phyloP scores from a whole-genome alignment of 2,113 vertebrate species.

The Orientallactaga bullata region DNA sequence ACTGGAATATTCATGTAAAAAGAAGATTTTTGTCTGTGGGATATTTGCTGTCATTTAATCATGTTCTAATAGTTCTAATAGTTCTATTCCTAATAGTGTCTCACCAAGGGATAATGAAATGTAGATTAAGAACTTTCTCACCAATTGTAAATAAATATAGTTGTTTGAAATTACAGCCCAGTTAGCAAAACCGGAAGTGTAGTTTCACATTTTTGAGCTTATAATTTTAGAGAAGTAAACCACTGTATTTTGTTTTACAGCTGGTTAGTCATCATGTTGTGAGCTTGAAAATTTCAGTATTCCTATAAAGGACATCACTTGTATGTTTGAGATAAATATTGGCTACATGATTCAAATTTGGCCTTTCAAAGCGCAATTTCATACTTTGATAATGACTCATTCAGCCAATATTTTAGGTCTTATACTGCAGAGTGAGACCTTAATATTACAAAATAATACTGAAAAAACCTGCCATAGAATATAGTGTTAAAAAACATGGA shows the following conservation, averaged over 20 bases:
- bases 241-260: conserved; percentile 16
- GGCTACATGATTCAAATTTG: conserved; percentile 6
- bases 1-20: conserved; percentile 15
- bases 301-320: neutral
- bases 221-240: neutral
- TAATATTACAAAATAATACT: neutral
- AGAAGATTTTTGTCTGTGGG: neutral
- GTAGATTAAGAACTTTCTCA: neutral
- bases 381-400: neutral
- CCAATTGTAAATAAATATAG: neutral
- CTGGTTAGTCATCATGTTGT: conserved; percentile 21
- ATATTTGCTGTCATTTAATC: neutral
- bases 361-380: neutral
- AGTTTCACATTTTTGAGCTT: conserved; percentile 23
- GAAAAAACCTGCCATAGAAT: neutral
- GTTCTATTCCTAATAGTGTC: neutral
- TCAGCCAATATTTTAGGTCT: neutral
- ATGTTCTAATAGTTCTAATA: neutral
- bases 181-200: conserved; percentile 26
- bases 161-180: neutral
- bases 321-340: neutral
- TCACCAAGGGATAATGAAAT: neutral
- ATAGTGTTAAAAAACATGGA: neutral
- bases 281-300: neutral
- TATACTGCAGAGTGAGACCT: neutral